Percentiles rank a stretch among this genome's conserved stretches.
phyloP scores from a whole-genome alignment of 2,113 vertebrate species.

The Sula dactylatra region DNA sequence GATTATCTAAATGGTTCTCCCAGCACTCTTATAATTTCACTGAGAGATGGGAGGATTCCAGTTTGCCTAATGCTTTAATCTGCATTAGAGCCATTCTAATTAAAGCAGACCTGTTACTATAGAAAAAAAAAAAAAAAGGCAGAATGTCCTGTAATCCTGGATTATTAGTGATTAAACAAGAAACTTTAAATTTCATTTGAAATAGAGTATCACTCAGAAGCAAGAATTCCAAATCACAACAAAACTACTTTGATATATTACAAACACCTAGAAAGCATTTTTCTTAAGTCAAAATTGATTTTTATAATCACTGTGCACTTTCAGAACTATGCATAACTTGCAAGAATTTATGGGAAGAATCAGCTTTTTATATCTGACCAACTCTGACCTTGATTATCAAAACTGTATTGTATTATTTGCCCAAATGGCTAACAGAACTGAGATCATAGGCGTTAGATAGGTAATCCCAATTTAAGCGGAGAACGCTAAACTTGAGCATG shows the following conservation, averaged over 20 bases:
- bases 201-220: background rate
- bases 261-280: background rate
- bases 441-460: background rate
- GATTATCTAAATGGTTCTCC: constrained; percentile 32
- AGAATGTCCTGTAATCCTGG: constrained; percentile 10
- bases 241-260: background rate
- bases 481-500: background rate
- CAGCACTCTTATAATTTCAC: background rate
- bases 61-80: constrained; percentile 68
- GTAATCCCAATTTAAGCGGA: background rate
- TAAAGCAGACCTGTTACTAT: constrained; percentile 56
- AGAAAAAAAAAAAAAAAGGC: background rate
- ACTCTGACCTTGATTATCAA: background rate
- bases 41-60: constrained; percentile 39
- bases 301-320: background rate
- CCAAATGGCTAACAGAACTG: background rate
- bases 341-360: background rate
- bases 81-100: constrained; percentile 65
- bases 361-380: background rate
- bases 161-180: constrained; percentile 26
- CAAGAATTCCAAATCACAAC: background rate
- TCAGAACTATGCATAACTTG: background rate
- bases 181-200: background rate
- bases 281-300: background rate
- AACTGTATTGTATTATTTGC: background rate